Conservation (phyloP, 2,888 invertebrate species). For the Diarsia mendica region DNA sequence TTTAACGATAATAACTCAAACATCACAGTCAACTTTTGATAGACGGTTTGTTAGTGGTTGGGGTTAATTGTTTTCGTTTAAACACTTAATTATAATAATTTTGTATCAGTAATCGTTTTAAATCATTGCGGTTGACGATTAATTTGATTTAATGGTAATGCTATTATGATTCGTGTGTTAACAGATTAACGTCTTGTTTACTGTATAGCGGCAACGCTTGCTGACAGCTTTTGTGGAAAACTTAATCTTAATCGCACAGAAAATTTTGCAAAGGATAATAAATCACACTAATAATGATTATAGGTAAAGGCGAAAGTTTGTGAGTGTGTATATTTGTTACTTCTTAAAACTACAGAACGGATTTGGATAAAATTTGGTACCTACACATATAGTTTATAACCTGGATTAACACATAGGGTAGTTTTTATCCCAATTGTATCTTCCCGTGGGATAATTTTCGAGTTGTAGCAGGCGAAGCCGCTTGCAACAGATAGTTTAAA, state of each 20-base stretch:
- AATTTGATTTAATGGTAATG: conserved; percentile 16
- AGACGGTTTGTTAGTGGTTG: conserved; percentile 36
- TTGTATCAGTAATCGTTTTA: conserved; percentile 16
- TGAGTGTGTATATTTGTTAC: too few relatives aligned
- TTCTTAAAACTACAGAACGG: too few relatives aligned
- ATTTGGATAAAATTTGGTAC: background rate
- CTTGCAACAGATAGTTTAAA: too few relatives aligned
- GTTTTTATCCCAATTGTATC: too few relatives aligned
- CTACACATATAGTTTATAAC: too few relatives aligned
- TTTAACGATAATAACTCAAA: conserved; percentile 54
- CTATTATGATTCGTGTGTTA: conserved; percentile 8
- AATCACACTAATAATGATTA: too few relatives aligned
- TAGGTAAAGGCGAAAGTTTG: too few relatives aligned
- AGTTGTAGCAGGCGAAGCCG: too few relatives aligned
- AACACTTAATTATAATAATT: conserved; percentile 11
- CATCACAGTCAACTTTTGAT: conserved; percentile 41
- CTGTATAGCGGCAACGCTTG: too few relatives aligned
- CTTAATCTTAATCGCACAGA: background rate
- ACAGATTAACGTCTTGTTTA: background rate
- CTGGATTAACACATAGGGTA: too few relatives aligned
- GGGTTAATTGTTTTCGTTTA: conserved; percentile 44
- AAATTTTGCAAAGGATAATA: background rate
- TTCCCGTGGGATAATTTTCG: too few relatives aligned
- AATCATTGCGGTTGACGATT: conserved; percentile 22
- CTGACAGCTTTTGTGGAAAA: background rate